These are phyloP conservation scores for Harpegnathos saltator DNA, from an alignment of 1,140 invertebrate genomes.

Conservation along the genomic window DNA sequence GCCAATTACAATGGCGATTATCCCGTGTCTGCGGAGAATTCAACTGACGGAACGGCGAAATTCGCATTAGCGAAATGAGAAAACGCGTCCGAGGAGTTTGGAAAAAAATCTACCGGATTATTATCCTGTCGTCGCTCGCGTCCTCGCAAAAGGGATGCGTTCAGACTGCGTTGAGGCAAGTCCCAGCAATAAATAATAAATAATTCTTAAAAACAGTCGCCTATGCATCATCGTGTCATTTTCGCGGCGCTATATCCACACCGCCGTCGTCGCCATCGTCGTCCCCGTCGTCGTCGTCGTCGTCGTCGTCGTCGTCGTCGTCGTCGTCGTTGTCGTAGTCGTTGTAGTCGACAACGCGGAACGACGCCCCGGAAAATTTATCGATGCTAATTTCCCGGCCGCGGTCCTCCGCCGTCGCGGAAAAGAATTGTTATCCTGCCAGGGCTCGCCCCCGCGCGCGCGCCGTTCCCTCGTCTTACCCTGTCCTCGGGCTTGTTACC, in stretches of 20 bases:
- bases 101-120: constrained; percentile 53
- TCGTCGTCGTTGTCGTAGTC: constrained; percentile 31
- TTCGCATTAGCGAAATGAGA: too few species aligned
- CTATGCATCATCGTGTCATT: constrained; percentile 86
- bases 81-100: neutral
- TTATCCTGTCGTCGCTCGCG: constrained; percentile 21
- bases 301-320: constrained; percentile 67
- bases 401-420: constrained; percentile 76
- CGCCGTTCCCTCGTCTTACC: constrained; percentile 60
- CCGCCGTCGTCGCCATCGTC: constrained; percentile 42
- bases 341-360: constrained; percentile 74
- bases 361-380: constrained; percentile 84
- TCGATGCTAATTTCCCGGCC: constrained; percentile 86
- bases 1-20: too few species aligned
- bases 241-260: constrained; percentile 75
- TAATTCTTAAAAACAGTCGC: constrained; percentile 85
- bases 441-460: constrained; percentile 51
- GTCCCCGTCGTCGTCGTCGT: constrained; percentile 35
- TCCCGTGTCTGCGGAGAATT: too few species aligned
- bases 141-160: constrained; percentile 43
- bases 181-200: constrained; percentile 84
- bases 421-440: constrained; percentile 82
- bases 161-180: constrained; percentile 33
- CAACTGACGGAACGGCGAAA: too few species aligned
- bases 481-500: constrained; percentile 68